These are phyloP conservation scores for Trichomalopsis sarcophagae DNA, from an alignment of 1,140 invertebrate species.

Conservation along the genomic window DNA sequence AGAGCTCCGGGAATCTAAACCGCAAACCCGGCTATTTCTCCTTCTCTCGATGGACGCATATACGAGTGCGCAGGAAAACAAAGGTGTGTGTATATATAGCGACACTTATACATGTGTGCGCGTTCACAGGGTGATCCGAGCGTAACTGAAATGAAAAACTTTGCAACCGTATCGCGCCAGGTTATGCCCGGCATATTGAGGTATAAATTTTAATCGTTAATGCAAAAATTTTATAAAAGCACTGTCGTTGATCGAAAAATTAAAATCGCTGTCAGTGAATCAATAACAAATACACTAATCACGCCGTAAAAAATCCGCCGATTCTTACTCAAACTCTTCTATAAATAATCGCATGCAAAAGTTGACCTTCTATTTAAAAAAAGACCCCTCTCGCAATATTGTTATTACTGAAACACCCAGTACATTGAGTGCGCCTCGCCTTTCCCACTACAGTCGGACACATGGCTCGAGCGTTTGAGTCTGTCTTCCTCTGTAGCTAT, in stretches of 20 bases:
- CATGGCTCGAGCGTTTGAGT: conserved; percentile 62
- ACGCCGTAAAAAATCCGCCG: too few species aligned
- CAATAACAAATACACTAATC: too few species aligned
- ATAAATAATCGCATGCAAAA: too few species aligned
- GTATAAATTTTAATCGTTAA: too few species aligned
- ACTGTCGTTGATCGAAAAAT: too few species aligned
- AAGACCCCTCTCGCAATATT: not conserved
- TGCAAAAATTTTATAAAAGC: too few species aligned
- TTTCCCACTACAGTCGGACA: conserved; percentile 63
- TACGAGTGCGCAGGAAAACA: conserved; percentile 63
- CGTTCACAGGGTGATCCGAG: not conserved
- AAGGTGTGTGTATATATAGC: conserved; percentile 52
- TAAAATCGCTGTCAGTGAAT: too few species aligned
- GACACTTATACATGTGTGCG: not conserved
- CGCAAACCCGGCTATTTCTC: conserved; percentile 46
- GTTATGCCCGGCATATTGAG: not conserved
- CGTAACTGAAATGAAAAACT: not conserved
- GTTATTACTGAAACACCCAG: conserved; percentile 1
- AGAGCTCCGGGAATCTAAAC: conserved; percentile 64
- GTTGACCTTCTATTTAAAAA: not conserved
- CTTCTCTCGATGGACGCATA: conserved; percentile 53
- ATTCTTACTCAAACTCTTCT: too few species aligned
- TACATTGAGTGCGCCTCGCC: conserved; percentile 50
- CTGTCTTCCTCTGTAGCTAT: conserved; percentile 17
- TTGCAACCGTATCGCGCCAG: not conserved